Base-by-base conservation (phyloP, 2,888 invertebrate genomes). In the Peribatodes rhomboidaria region DNA sequence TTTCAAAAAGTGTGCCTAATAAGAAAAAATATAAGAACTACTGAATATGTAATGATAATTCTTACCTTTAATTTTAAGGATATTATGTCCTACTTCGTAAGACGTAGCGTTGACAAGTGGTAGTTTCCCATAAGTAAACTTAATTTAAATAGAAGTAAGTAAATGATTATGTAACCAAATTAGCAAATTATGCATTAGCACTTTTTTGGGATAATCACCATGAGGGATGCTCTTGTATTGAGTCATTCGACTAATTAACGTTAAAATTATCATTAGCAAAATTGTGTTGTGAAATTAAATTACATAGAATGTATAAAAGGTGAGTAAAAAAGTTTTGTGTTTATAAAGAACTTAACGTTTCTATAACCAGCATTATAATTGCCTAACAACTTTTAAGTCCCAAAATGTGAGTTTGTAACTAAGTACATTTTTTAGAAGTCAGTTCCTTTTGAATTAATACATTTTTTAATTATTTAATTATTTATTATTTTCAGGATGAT, bases 401-500 rank as follows among this genome's bases (percentile, higher is more conserved):
- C 16, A 9, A 7, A 16, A 16, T 10, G n/a, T n/a, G 1, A 20
- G 27, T 27, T 6, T 27, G 2, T 6, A 27, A 27, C 6, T 4
- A 2, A 27, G 2, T 27, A 27, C 27, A 27, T 27, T 27, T 27
- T 27, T 27, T 6, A 27, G 27, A 27, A 27, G 6, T 27, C 27
- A 27, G n/a, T n/a, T n/a, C n/a, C n/a, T n/a, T n/a, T n/a, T n/a
- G n/a, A n/a, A n/a, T n/a, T n/a, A n/a, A n/a, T n/a, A n/a, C n/a
- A n/a, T n/a, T 27, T 27, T 27, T 27, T 27, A 27, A 14, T 39
- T 8, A 1, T 44, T 49, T n/a, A n/a, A n/a, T n/a, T n/a, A n/a
- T n/a, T n/a, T n/a, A n/a, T n/a, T 14, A 20, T 7, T 65, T 67
- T 7, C 62, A 72, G 14, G 67, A 70, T 72, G 70, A 42, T 67